Evolutionary conservation across 2,888 invertebrate genomes (phyloP).

Genomic region (Rhingia rostrata): DNA sequence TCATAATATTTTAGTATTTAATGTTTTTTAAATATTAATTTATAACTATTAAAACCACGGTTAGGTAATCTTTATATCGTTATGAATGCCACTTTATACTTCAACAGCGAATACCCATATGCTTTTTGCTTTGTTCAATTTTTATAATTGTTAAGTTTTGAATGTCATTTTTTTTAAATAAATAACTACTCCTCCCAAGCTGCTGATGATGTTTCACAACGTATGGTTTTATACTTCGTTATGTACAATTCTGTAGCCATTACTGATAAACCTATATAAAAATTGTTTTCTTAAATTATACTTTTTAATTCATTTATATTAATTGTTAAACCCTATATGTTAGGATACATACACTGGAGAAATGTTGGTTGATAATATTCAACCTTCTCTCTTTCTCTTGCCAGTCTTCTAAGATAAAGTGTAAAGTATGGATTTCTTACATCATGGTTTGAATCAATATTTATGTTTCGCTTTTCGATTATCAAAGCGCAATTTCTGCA

Average conservation of each 20-base stretch:
- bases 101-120: not conserved
- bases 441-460: slow-evolving; percentile 1
- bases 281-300: not conserved
- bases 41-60: not conserved
- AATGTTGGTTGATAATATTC: slow-evolving; percentile 16
- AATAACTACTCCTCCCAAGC: not conserved
- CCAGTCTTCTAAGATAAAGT: slow-evolving; percentile 12
- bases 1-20: not conserved
- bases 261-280: not conserved
- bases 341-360: slow-evolving; percentile 5
- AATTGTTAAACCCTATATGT: slow-evolving; percentile 16
- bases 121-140: not conserved
- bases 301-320: slow-evolving; percentile 24
- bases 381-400: slow-evolving; percentile 3
- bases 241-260: not conserved
- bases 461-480: not conserved
- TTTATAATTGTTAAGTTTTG: not conserved
- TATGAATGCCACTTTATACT: not conserved
- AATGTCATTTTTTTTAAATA: slow-evolving; percentile 2
- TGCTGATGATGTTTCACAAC: not conserved
- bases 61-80: not conserved
- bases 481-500: slow-evolving; percentile 9
- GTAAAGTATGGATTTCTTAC: not conserved
- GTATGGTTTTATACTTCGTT: not conserved
- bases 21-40: not conserved